Evolutionary conservation across 2,797 vertebrate species (phyloP).

Genomic region (Xenentodon cancila): DNA sequence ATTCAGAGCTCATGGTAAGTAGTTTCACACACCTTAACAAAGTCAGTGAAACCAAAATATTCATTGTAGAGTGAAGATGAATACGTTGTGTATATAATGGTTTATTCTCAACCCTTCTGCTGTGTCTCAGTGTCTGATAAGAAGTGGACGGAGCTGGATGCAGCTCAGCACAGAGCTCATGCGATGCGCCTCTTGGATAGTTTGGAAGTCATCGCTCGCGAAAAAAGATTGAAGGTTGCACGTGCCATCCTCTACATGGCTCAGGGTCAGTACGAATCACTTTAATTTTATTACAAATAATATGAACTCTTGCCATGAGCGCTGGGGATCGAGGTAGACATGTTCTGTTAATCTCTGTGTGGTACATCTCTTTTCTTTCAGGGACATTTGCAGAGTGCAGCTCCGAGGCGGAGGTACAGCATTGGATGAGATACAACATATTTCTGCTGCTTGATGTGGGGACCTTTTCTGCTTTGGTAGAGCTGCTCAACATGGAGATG

Average conservation of each 20-base stretch:
- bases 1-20: constrained; percentile 89
- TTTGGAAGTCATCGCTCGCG: constrained; percentile 92
- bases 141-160: constrained; percentile 91
- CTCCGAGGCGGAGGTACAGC: constrained; percentile 92
- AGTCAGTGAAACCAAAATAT: not conserved
- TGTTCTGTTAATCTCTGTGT: not conserved
- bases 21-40: not conserved
- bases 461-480: constrained; percentile 94
- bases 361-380: constrained; percentile 49
- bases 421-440: constrained; percentile 96
- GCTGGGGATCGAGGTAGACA: not conserved
- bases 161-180: constrained; percentile 90
- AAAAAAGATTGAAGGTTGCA: constrained; percentile 91
- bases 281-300: not conserved
- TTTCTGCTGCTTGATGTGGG: constrained; percentile 95
- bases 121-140: constrained; percentile 86
- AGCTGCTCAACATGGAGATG: constrained; percentile 99
- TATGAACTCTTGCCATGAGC: not conserved
- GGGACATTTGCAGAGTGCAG: constrained; percentile 93
- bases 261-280: constrained; percentile 83
- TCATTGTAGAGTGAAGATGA: not conserved
- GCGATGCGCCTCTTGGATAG: constrained; percentile 94
- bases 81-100: not conserved
- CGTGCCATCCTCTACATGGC: constrained; percentile 95
- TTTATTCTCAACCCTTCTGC: constrained; percentile 7